Conservation (phyloP, 2,888 invertebrate species). For the Ormyrus rosae region DNA sequence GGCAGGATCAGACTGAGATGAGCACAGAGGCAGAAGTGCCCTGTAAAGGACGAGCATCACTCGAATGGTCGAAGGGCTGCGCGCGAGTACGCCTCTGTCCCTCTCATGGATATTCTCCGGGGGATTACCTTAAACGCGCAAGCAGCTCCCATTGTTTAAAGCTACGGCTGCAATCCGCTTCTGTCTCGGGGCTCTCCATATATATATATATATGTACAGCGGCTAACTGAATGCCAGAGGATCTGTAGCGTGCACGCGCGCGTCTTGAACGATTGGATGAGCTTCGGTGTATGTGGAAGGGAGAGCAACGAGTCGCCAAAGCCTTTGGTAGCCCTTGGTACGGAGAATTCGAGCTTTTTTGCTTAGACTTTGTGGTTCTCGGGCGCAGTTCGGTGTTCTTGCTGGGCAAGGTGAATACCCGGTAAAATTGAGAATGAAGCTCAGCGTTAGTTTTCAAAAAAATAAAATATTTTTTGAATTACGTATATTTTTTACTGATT, state of each 20-base stretch:
- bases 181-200: constrained; percentile 4
- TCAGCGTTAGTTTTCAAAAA: no score
- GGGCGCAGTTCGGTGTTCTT: not conserved
- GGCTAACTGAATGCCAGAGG: constrained; percentile 64
- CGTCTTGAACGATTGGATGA: constrained; percentile 66
- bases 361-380: not conserved
- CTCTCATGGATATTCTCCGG: constrained; percentile 67
- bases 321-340: constrained; percentile 32
- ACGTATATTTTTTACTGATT: no score
- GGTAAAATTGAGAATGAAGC: constrained; percentile 27
- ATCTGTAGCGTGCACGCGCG: constrained; percentile 23
- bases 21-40: constrained; percentile 55
- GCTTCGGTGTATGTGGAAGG: not conserved
- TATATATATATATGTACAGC: not conserved
- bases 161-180: constrained; percentile 70
- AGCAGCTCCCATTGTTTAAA: constrained; percentile 73
- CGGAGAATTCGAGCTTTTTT: constrained; percentile 42
- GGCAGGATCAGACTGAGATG: constrained; percentile 39
- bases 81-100: not conserved
- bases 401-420: constrained; percentile 14
- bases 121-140: constrained; percentile 74
- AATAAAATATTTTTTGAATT: no score
- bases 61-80: constrained; percentile 68
- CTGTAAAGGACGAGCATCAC: constrained; percentile 70
- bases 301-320: not conserved